Evolutionary conservation across 2,888 invertebrate genomes (phyloP).

Genomic region (Hyalella azteca): DNA sequence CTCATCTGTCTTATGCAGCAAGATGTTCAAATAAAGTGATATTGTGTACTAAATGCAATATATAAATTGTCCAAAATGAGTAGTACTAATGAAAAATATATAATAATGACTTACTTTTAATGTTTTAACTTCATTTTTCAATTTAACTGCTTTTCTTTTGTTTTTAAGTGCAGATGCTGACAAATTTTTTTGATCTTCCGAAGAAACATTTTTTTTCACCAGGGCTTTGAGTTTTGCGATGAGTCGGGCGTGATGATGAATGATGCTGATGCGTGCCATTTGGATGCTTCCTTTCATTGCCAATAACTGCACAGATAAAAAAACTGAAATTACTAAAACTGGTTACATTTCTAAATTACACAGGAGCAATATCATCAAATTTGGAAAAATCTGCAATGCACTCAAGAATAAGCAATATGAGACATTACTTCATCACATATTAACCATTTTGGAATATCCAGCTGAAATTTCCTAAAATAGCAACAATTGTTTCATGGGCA

Average conservation of each 20-base stretch:
- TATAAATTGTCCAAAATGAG: neutral
- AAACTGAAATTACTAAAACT: neutral
- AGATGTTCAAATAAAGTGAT: neutral
- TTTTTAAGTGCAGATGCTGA: slow-evolving; percentile 21
- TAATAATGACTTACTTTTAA: neutral
- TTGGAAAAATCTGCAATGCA: neutral
- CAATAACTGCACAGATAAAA: neutral
- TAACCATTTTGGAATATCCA: neutral
- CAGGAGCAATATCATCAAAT: neutral
- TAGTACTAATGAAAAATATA: neutral
- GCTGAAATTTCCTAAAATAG: neutral
- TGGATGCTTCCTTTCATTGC: neutral
- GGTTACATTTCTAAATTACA: neutral
- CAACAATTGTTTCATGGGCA: neutral
- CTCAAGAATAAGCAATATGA: neutral
- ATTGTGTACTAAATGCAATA: neutral
- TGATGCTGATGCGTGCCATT: neutral
- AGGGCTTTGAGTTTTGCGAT: neutral
- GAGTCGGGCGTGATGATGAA: neutral
- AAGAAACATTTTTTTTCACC: neutral
- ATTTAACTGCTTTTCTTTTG: neutral
- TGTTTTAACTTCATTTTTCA: slow-evolving; percentile 30
- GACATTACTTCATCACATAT: neutral
- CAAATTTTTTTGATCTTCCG: neutral
- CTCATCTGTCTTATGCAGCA: neutral